These are phyloP conservation scores for Cyclopterus lumpus DNA, from an alignment of 2,797 vertebrate species.

Conservation along the genomic window DNA sequence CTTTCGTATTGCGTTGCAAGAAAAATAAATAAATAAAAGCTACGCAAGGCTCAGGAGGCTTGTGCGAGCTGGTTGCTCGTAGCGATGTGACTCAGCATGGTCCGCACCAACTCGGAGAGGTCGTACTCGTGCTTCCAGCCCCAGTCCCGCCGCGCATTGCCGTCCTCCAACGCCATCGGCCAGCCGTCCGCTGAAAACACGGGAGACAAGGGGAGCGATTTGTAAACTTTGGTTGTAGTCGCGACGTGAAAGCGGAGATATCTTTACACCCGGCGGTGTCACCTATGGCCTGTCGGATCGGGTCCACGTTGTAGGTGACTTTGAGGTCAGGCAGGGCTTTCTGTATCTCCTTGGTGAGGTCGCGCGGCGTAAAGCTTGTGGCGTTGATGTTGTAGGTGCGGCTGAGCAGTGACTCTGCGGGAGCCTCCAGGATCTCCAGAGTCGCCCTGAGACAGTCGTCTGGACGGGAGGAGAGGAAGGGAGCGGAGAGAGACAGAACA, in stretches of 20 bases:
- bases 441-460: constrained; percentile 91
- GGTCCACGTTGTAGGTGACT: constrained; percentile 86
- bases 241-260: fast-evolving
- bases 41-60: constrained; percentile 30
- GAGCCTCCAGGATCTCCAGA: constrained; percentile 88
- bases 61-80: constrained; percentile 32
- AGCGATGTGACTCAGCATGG: constrained; percentile 47
- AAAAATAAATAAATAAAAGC: neutral
- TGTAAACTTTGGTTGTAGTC: neutral
- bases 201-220: neutral
- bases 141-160: constrained; percentile 48
- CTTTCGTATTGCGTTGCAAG: neutral
- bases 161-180: constrained; percentile 72
- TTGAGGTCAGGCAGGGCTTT: constrained; percentile 88
- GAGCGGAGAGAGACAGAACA: neutral
- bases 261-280: constrained; percentile 25
- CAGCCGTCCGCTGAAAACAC: constrained; percentile 76
- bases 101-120: constrained; percentile 45
- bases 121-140: constrained; percentile 55
- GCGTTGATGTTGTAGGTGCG: constrained; percentile 92
- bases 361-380: constrained; percentile 91
- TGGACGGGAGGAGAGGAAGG: neutral
- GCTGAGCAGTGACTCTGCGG: constrained; percentile 81
- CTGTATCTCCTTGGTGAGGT: constrained; percentile 86
- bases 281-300: constrained; percentile 90